Base-by-base conservation (phyloP, 2,113 vertebrate genomes). In the Trogon surrucura region DNA sequence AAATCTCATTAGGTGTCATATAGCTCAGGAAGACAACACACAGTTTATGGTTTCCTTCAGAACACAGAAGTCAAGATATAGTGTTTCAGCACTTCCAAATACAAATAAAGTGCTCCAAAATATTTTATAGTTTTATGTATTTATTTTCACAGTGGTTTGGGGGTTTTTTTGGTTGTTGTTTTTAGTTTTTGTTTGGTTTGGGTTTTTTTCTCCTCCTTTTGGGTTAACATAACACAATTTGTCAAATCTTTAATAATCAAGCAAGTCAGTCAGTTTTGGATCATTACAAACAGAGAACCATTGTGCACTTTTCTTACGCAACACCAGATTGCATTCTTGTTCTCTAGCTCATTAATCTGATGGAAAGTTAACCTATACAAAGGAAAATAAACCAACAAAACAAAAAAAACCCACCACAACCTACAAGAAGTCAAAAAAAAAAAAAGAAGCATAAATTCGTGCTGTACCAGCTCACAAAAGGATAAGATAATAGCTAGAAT, bases 321-420 rank as follows among this genome's bases (percentile, higher is more conserved):
- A 81, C 30, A 10, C 1, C 1, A 44, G 18, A 47, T 36, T 58
- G 17, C 25, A 51, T 85, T 90, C 38, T 82, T 82, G 41, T 74
- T 26, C 50, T 6, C 4, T 65, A 36, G 45, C 10, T 89, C 32
- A 78, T 81, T 89, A 91, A 80, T 70, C 16, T 50, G 14, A 21
- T 38, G 32, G 62, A 74, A 94, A 88, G 67, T 58, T 58, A 85
- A 79, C 17, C 5, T 45, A 47, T 41, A 6, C 25, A 77, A 71
- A 26, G 18, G 16, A 0, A 11, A 34, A 30, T 2, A 45, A 44
- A 8, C 1, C 9, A 36, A 8, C 1, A 11, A 11, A 47, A 5
- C 10, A 34, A 32, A 17, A 26, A 12, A n/a, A 29, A 9, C 41
- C 41, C 41, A 47, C 32, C 5, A 17, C 22, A 57, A 13, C 11